Conservation (phyloP, 2,113 vertebrate species). For the Psittacula cyanocephala region DNA sequence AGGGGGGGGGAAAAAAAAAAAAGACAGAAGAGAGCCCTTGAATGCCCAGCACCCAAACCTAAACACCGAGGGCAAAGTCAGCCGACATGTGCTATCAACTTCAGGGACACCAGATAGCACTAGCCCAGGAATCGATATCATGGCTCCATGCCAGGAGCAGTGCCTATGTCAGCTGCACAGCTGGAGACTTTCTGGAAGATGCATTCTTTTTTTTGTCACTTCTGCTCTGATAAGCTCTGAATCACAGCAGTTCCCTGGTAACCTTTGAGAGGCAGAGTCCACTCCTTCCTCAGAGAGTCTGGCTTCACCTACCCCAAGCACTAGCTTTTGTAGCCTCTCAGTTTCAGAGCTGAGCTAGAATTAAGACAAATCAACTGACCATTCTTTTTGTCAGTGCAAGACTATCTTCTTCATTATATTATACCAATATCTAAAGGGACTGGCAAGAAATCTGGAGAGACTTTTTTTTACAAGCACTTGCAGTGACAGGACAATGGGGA, state of each 20-base stretch:
- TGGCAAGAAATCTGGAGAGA: not conserved
- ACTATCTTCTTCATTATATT: not conserved
- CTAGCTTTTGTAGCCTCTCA: not conserved
- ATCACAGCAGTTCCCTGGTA: not conserved
- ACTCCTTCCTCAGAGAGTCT: not conserved
- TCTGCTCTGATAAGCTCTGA: not conserved
- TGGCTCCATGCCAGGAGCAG: not conserved
- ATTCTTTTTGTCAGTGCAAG: not conserved
- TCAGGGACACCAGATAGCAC: not conserved
- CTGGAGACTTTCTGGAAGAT: not conserved
- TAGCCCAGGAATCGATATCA: not conserved
- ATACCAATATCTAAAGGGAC: not conserved
- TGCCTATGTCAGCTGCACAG: not conserved
- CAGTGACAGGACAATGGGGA: not conserved
- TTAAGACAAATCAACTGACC: not conserved
- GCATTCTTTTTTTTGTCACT: not conserved
- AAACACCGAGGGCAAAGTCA: not conserved
- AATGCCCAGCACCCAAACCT: not conserved
- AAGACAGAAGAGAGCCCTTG: not conserved
- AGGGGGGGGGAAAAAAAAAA: too few relatives aligned
- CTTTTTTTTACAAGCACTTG: not conserved
- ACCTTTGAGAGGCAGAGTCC: not conserved
- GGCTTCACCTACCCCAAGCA: not conserved
- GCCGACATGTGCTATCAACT: not conserved
- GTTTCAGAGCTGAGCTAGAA: accelerated